A percentile compares a stretch with the other conserved stretches of the same genome.
Evolutionary conservation across 2,113 vertebrate genomes (phyloP).

Genomic region (Paracyprichromis sp.): DNA sequence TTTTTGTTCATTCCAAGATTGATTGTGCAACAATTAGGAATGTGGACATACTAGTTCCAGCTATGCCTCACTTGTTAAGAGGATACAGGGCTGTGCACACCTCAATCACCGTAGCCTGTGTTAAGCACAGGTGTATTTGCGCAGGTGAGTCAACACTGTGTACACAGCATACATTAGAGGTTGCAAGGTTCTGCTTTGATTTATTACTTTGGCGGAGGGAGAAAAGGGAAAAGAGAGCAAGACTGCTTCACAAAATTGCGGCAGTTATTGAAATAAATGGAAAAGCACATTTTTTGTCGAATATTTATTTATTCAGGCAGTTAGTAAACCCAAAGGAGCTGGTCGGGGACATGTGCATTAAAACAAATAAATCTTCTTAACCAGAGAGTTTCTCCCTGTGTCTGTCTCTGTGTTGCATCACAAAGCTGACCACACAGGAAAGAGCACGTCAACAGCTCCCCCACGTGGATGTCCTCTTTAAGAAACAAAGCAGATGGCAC

Average conservation of each 20-base stretch:
- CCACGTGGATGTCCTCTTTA: neutral
- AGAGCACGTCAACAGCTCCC: neutral
- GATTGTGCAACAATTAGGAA: conserved; percentile 17
- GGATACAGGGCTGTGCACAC: neutral
- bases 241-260: neutral
- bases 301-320: neutral
- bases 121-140: neutral
- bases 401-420: neutral
- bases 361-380: neutral
- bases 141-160: neutral
- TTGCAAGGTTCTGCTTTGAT: neutral
- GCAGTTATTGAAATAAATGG: neutral
- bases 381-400: neutral
- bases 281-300: fast-evolving
- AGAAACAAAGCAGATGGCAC: neutral
- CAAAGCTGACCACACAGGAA: neutral
- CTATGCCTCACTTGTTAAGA: neutral
- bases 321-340: neutral
- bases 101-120: neutral
- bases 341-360: neutral
- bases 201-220: neutral
- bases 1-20: neutral
- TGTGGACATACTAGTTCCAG: neutral
- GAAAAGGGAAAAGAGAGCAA: neutral
- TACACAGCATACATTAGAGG: fast-evolving